These are phyloP conservation scores for Dolomedes plantarius DNA, from an alignment of 2,888 invertebrate genomes.

Conservation along the genomic window DNA sequence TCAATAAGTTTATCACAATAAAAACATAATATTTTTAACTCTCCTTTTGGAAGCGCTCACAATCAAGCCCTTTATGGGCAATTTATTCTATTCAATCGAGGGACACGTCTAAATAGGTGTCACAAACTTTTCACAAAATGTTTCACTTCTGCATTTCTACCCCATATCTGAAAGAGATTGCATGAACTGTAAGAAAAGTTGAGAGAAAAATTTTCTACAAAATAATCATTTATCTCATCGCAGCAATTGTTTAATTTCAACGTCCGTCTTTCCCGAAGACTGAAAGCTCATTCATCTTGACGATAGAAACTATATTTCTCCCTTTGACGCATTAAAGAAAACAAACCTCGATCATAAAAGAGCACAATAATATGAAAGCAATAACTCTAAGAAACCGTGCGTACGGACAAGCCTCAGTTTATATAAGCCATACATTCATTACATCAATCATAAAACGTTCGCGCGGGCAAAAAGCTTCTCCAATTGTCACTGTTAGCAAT, in stretches of 20 bases:
- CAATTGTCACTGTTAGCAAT: constrained; percentile 66
- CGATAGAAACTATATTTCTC: constrained; percentile 9
- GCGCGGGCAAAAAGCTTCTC: constrained; percentile 27
- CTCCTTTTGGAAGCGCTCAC: too few relatives aligned
- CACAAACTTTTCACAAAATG: too few relatives aligned
- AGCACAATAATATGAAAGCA: constrained; percentile 27
- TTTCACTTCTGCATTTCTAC: too few relatives aligned
- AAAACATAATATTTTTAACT: too few relatives aligned
- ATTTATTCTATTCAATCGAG: too few relatives aligned
- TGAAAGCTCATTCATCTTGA: constrained; percentile 15
- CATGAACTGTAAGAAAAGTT: too few relatives aligned
- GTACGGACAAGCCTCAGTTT: background rate
- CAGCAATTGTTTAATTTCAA: constrained; percentile 8
- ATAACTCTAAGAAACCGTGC: constrained; percentile 17
- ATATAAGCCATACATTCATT: constrained; percentile 34
- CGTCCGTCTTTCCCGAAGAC: constrained; percentile 4
- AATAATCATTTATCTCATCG: background rate
- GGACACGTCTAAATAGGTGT: too few relatives aligned
- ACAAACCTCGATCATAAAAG: constrained; percentile 15
- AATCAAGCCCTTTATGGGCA: too few relatives aligned
- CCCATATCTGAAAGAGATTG: too few relatives aligned
- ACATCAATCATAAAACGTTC: constrained; percentile 52
- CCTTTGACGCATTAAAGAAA: constrained; percentile 22
- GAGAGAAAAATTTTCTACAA: too few relatives aligned
- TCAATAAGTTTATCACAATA: too few relatives aligned